Evolutionary conservation across 2,888 invertebrate species (phyloP).

Genomic region (Parnassius orleans): DNA sequence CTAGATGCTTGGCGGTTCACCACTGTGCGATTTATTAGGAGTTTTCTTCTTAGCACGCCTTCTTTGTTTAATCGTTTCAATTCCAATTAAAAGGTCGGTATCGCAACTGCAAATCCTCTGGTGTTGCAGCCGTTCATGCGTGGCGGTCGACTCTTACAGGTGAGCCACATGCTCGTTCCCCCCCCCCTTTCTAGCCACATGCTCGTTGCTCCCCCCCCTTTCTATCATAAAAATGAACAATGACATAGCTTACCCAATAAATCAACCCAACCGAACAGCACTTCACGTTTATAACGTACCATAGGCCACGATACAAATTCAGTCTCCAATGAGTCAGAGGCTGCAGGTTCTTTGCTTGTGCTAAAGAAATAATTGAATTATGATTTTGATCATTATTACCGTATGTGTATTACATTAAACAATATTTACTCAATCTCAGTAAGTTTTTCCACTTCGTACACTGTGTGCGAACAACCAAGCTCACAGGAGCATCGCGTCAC

Average conservation of each 20-base stretch:
- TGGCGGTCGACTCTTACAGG: no score
- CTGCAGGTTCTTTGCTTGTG: conserved; percentile 43
- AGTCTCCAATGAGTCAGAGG: conserved; percentile 70
- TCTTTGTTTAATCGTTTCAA: no score
- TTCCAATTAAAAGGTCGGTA: no score
- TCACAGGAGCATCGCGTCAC: conserved; percentile 85
- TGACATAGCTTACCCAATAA: conserved; percentile 80
- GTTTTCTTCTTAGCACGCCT: no score
- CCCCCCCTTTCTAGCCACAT: no score
- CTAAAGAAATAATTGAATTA: conserved; percentile 34
- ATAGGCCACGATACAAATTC: conserved; percentile 90
- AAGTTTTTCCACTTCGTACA: conserved; percentile 88
- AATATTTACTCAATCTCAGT: conserved; percentile 80
- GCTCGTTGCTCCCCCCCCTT: no score
- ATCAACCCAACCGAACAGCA: conserved; percentile 92
- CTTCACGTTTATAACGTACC: conserved; percentile 89
- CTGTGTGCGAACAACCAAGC: conserved; percentile 87
- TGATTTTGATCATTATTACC: background rate
- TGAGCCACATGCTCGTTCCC: no score
- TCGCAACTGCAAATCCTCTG: no score
- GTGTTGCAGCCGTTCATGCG: no score
- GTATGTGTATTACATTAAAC: background rate
- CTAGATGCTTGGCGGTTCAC: no score
- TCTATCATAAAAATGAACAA: background rate
- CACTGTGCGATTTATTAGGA: no score